Base-by-base conservation (phyloP, 2,888 invertebrate genomes). In the Protodeltote pygarga region DNA sequence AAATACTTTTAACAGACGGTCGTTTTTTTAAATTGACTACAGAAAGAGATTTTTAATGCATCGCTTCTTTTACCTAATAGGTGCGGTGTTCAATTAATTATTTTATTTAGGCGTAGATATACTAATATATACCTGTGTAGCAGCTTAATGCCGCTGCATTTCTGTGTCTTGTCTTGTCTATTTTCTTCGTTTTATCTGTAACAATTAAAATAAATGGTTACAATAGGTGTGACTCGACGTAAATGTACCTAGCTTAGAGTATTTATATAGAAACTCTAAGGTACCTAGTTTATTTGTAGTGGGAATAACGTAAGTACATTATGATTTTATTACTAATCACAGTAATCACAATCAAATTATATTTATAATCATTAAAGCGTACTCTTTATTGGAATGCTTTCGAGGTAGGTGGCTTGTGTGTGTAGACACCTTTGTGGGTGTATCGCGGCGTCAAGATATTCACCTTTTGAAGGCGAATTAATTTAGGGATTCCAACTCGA, bases 101-200 rank as follows among this genome's bases (percentile, higher is more conserved):
- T 5, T 6, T 19, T 19, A 19, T 19, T 2, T n/a, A n/a, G n/a
- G n/a, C n/a, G n/a, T n/a, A n/a, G n/a, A n/a, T n/a, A n/a, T n/a
- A 9, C 3, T 14, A 24, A 2, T 17, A 21, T 4, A 15, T 76
- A 85, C 89, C 84, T 84, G 79, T 78, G 73, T 85, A 83, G 90
- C 90, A 90, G 90, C 89, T 87, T 85, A 90, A 65, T 75, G 88
- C 89, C 89, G 90, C 90, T 89, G 89, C 90, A 90, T 90, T 75
- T 65, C 79, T 62, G 55, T 70, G 54, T 73, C 52, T 73, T 69
- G 58, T 60, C 54, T 64, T 65, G 54, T 42, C 57, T 63, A 47
- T 59, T 28, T 15, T 21, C 47, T 51, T 44, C 50, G 64, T 49
- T 45, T 60, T 73, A 65, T 78, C 84, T 84, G 83, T 16, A 84